These are phyloP conservation scores for Piscicola geometra DNA, from an alignment of 2,888 invertebrate genomes.

Conservation along the genomic window DNA sequence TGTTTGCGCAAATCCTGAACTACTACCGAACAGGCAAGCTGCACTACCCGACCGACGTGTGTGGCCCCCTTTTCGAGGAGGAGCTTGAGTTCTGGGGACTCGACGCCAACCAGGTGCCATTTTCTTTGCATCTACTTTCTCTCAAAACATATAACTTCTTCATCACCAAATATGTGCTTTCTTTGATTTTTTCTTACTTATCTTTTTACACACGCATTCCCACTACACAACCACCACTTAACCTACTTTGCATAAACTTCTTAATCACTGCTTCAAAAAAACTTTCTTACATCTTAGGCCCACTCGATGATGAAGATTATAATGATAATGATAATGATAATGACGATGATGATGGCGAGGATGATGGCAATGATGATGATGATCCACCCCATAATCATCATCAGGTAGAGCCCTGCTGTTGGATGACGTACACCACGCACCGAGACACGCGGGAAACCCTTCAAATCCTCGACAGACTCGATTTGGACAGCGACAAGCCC, in stretches of 20 bases:
- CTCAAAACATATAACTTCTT: too few species aligned
- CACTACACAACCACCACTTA: too few species aligned
- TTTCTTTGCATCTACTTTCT: too few species aligned
- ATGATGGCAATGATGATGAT: not conserved
- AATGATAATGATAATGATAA: not conserved
- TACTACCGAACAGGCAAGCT: constrained; percentile 97
- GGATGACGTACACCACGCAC: constrained; percentile 90
- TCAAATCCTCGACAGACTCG: constrained; percentile 28
- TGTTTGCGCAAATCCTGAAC: constrained; percentile 87
- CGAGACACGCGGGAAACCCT: constrained; percentile 92
- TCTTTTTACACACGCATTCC: too few species aligned
- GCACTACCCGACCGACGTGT: constrained; percentile 97
- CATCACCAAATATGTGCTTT: too few species aligned
- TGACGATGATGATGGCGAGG: not conserved
- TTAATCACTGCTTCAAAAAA: too few species aligned
- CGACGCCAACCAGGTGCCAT: constrained; percentile 96
- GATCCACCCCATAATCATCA: not conserved
- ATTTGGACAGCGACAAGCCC: constrained; percentile 71
- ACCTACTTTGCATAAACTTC: too few species aligned
- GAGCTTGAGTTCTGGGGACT: constrained; percentile 91
- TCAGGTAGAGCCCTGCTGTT: constrained; percentile 37
- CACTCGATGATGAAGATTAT: too few species aligned
- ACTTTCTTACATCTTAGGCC: too few species aligned
- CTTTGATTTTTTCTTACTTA: too few species aligned
- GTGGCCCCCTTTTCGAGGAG: constrained; percentile 96